Conservation (phyloP, 53 echinoderm and acorn worm species). For the Antedon mediterranea region DNA sequence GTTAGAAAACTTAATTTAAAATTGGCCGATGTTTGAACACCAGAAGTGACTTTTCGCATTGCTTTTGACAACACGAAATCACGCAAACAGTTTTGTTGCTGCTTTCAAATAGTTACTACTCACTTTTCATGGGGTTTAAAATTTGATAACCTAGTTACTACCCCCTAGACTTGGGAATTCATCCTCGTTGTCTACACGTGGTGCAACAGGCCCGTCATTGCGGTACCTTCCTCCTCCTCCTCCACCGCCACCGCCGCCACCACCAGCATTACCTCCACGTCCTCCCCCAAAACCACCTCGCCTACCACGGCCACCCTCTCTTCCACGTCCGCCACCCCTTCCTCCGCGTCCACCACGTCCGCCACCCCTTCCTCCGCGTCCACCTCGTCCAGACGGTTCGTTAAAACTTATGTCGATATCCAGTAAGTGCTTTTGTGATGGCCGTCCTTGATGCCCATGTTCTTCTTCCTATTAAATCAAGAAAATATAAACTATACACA, state of each 20-base stretch:
- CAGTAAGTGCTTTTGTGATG: slow-evolving; percentile 17
- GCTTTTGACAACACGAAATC: not conserved
- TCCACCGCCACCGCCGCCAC: slow-evolving; percentile 23
- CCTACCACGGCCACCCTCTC: slow-evolving; percentile 18
- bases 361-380: slow-evolving; percentile 30
- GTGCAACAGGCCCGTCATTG: slow-evolving; percentile 17
- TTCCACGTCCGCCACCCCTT: slow-evolving; percentile 4
- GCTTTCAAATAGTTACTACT: not conserved
- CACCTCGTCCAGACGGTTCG: slow-evolving; percentile 41
- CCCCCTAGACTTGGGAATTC: slow-evolving; percentile 60
- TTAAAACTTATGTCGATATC: slow-evolving; percentile 65
- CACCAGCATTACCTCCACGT: slow-evolving; percentile 20
- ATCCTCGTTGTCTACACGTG: slow-evolving; percentile 58
- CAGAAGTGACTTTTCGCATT: not conserved
- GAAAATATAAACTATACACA: too few relatives aligned
- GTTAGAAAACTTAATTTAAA: not conserved
- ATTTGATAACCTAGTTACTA: not conserved
- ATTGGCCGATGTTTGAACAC: not conserved
- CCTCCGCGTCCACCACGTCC: slow-evolving; percentile 30
- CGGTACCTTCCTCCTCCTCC: slow-evolving; percentile 16
- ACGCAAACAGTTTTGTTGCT: not conserved
- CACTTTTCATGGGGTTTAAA: not conserved
- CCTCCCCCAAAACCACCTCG: slow-evolving; percentile 13
- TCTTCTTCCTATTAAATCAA: slow-evolving; percentile 9
- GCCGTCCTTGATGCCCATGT: slow-evolving; percentile 34